A percentile compares a stretch with the other conserved stretches of the same genome.
These are phyloP conservation scores for Zeugodacus cucurbitae DNA, from an alignment of 1,140 invertebrate species.

Conservation along the genomic window DNA sequence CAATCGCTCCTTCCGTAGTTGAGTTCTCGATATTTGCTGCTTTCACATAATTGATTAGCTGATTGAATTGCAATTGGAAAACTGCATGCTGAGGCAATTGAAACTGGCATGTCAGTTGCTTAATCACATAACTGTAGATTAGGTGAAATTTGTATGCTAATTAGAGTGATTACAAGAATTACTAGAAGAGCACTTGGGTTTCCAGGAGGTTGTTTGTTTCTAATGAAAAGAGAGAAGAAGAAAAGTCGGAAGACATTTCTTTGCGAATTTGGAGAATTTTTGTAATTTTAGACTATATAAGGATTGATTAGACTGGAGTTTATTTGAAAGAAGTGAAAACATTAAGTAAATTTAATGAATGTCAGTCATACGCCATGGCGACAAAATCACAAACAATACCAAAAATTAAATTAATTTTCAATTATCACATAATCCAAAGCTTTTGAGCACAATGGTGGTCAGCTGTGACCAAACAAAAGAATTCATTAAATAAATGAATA, in stretches of 20 bases:
- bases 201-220: too few species aligned
- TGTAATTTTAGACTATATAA: too few species aligned
- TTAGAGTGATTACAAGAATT: too few species aligned
- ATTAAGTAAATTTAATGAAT: too few species aligned
- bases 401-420: neutral
- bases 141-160: too few species aligned
- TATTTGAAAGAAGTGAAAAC: too few species aligned
- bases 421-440: neutral
- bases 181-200: too few species aligned
- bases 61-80: neutral
- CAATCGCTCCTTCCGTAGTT: neutral
- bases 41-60: neutral
- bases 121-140: too few species aligned
- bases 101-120: neutral
- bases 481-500: neutral
- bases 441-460: neutral
- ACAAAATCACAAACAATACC: neutral
- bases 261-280: too few species aligned
- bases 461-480: neutral
- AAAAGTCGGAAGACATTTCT: too few species aligned
- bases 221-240: too few species aligned
- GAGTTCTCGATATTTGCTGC: neutral
- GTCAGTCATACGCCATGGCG: neutral
- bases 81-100: neutral
- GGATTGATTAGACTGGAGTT: too few species aligned